Percentiles rank a stretch among this genome's conserved stretches.
phyloP scores from a whole-genome alignment of 2,797 vertebrate genomes.

The Sebastolobus alascanus region DNA sequence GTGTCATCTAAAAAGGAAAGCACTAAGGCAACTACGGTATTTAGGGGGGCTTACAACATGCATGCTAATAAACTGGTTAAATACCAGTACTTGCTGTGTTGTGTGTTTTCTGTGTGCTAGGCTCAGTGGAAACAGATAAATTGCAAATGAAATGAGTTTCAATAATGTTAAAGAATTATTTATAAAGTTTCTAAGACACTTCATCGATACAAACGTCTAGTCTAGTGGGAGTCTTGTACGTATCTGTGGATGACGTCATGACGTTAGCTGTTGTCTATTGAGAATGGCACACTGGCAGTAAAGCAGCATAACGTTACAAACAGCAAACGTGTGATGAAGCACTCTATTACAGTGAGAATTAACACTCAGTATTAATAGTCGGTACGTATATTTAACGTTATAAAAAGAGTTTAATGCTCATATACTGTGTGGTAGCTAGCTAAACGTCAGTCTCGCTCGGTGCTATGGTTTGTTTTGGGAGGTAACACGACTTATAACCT shows the following conservation, averaged over 20 bases:
- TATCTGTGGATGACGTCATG: neutral
- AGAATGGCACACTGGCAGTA: neutral
- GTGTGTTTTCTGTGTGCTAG: neutral
- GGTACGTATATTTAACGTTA: no score
- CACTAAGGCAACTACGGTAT: neutral
- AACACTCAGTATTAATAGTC: no score
- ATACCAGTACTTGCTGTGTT: neutral
- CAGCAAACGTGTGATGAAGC: no score
- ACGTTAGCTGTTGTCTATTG: neutral
- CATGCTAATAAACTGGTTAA: neutral
- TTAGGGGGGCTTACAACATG: rapidly evolving
- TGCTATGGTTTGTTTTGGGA: slow-evolving; percentile 15
- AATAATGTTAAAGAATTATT: neutral
- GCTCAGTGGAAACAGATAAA: neutral
- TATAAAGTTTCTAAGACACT: neutral
- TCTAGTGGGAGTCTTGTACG: no score
- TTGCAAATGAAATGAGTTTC: neutral
- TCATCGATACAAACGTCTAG: no score
- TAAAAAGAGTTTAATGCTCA: no score
- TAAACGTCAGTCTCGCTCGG: neutral
- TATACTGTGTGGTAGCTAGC: neutral
- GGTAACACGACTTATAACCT: neutral
- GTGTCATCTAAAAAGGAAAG: neutral
- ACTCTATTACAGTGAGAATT: no score
- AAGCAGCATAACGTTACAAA: neutral